These are phyloP conservation scores for Drosophila nigricruria DNA, from an alignment of 2,888 invertebrate genomes.

Conservation along the genomic window DNA sequence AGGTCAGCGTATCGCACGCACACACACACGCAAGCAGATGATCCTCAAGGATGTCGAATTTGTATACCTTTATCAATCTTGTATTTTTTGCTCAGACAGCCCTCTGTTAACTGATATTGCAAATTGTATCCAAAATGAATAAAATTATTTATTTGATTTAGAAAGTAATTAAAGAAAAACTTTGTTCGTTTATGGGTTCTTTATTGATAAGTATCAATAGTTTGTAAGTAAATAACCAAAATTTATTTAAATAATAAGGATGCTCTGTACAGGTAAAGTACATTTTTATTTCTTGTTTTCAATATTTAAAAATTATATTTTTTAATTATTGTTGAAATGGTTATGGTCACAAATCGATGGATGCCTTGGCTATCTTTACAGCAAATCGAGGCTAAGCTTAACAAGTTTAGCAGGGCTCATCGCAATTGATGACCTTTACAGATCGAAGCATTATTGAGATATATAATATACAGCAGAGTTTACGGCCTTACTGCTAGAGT, in stretches of 20 bases:
- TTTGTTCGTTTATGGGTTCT: slow-evolving; percentile 55
- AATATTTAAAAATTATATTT: no score
- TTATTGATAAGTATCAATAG: not conserved
- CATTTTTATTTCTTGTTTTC: no score
- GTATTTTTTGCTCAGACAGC: slow-evolving; percentile 78
- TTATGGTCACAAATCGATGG: no score
- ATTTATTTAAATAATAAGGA: not conserved
- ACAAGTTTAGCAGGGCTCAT: not conserved
- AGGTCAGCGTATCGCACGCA: slow-evolving; percentile 37
- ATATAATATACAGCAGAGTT: no score
- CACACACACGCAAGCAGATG: slow-evolving; percentile 50
- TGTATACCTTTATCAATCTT: slow-evolving; percentile 77
- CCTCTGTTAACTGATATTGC: slow-evolving; percentile 74
- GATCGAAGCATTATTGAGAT: not conserved
- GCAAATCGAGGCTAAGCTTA: no score
- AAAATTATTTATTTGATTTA: slow-evolving; percentile 75
- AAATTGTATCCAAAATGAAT: slow-evolving; percentile 71
- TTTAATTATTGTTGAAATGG: no score
- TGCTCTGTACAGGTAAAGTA: not conserved
- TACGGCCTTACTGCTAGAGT: not conserved
- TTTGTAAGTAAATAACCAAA: not conserved
- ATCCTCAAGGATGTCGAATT: slow-evolving; percentile 69
- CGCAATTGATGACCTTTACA: not conserved
- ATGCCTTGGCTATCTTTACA: not conserved
- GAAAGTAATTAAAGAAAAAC: slow-evolving; percentile 61